Conservation (phyloP, 2,113 vertebrate species). For the Hyaena hyaena region DNA sequence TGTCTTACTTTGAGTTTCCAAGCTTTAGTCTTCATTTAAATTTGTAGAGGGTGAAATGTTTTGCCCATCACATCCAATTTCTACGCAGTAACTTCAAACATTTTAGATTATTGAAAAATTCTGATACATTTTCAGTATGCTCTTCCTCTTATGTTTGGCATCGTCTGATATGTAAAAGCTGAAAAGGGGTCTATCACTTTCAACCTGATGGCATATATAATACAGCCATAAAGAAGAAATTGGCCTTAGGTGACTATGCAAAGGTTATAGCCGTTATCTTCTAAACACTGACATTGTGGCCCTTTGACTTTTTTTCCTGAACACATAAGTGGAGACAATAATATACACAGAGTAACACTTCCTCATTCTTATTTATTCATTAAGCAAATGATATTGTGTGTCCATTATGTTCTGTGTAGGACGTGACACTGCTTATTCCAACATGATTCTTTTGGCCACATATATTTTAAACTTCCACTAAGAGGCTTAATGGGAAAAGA, state of each 20-base stretch:
- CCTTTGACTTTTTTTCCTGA: not conserved
- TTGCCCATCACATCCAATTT: not conserved
- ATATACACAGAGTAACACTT: not conserved
- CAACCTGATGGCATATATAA: not conserved
- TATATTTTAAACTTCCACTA: not conserved
- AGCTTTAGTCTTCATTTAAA: conserved; percentile 25
- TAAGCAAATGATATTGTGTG: not conserved
- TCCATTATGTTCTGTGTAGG: not conserved
- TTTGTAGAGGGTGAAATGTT: not conserved
- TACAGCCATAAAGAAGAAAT: not conserved
- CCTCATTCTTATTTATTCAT: not conserved
- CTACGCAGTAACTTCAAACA: not conserved
- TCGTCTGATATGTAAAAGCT: not conserved
- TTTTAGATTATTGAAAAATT: not conserved
- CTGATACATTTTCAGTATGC: not conserved
- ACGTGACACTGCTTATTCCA: not conserved
- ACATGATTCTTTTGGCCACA: not conserved
- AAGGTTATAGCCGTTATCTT: not conserved
- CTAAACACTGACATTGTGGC: not conserved
- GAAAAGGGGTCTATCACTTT: not conserved
- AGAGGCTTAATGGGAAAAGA: not conserved
- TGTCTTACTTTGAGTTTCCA: not conserved
- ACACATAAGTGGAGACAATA: not conserved
- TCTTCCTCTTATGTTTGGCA: not conserved
- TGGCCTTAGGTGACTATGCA: not conserved